Percentiles rank a stretch among this genome's conserved stretches.
Evolutionary conservation across 37 sponge, comb jelly and placozoan species (phyloP).

Genomic region (Crambe crambe): DNA sequence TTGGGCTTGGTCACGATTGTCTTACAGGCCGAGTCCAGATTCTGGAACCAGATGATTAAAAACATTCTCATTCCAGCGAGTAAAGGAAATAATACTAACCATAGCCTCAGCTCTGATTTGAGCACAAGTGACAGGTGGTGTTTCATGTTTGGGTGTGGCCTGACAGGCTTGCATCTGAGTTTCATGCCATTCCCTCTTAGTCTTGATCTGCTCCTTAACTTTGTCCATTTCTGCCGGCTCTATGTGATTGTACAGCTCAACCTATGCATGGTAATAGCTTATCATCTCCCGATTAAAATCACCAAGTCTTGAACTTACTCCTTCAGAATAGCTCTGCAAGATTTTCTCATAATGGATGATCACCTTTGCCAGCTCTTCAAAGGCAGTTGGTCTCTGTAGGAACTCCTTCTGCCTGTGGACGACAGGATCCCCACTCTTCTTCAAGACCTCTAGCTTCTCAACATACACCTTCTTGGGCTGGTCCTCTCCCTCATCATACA

Average conservation of each 20-base stretch:
- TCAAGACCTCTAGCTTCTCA: conserved; percentile 69
- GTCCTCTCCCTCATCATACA: conserved; percentile 98
- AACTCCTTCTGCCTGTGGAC: conserved; percentile 65
- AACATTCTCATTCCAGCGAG: not conserved
- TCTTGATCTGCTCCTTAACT: conserved; percentile 61
- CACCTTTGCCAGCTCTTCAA: conserved; percentile 64
- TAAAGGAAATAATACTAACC: conserved; percentile 24
- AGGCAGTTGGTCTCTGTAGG: conserved; percentile 63
- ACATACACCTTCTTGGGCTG: conserved; percentile 87
- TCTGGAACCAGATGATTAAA: conserved; percentile 37
- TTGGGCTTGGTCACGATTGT: conserved; percentile 96
- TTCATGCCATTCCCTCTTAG: conserved; percentile 78
- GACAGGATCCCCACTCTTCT: conserved; percentile 81
- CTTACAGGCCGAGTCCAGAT: conserved; percentile 60
- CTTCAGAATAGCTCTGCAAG: conserved; percentile 60
- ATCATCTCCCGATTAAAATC: too few relatives aligned
- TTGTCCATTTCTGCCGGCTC: conserved; percentile 83
- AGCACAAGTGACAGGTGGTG: conserved; percentile 62
- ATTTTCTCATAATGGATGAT: conserved; percentile 91
- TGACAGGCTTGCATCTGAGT: conserved; percentile 53
- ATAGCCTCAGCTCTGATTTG: conserved; percentile 66
- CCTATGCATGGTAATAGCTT: conserved; percentile 36
- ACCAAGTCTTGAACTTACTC: too few relatives aligned
- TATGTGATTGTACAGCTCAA: conserved; percentile 87
- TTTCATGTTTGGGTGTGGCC: conserved; percentile 29